Conservation (phyloP, 2,888 invertebrate genomes). For the Cybosia mesomella region DNA sequence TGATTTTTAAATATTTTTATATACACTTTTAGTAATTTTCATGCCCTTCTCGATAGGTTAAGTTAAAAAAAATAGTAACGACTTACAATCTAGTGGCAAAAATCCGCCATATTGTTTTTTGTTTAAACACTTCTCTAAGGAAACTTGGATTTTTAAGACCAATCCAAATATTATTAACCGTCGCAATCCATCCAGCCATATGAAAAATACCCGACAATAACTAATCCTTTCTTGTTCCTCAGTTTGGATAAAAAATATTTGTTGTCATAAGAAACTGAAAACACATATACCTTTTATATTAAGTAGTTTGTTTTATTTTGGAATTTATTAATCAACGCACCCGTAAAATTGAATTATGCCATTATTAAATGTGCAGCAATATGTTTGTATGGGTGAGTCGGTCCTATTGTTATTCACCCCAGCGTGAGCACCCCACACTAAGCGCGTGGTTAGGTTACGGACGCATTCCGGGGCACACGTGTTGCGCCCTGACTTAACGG, state of each 20-base stretch:
- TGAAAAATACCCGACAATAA: no score
- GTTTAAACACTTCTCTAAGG: no score
- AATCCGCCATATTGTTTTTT: no score
- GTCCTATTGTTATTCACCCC: conserved; percentile 64
- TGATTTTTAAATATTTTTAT: no score
- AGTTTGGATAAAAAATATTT: not conserved
- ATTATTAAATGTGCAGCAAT: conserved; percentile 68
- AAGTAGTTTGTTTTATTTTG: conserved; percentile 22
- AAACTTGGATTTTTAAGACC: no score
- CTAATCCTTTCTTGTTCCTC: no score
- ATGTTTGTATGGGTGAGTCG: conserved; percentile 48
- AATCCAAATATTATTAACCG: no score
- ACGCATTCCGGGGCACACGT: conserved; percentile 79
- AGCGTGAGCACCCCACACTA: conserved; percentile 36
- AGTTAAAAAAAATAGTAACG: no score
- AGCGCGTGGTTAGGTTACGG: conserved; percentile 46
- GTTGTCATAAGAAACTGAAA: not conserved
- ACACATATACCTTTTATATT: not conserved
- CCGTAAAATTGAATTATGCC: conserved; percentile 66
- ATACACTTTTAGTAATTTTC: no score
- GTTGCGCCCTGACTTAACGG: conserved; percentile 57
- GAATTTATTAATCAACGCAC: conserved; percentile 51
- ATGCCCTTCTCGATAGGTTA: no score
- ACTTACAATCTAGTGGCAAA: no score
- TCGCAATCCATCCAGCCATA: no score